Evolutionary conservation across 2,888 invertebrate genomes (phyloP).

Genomic region (Malacosoma neustria): DNA sequence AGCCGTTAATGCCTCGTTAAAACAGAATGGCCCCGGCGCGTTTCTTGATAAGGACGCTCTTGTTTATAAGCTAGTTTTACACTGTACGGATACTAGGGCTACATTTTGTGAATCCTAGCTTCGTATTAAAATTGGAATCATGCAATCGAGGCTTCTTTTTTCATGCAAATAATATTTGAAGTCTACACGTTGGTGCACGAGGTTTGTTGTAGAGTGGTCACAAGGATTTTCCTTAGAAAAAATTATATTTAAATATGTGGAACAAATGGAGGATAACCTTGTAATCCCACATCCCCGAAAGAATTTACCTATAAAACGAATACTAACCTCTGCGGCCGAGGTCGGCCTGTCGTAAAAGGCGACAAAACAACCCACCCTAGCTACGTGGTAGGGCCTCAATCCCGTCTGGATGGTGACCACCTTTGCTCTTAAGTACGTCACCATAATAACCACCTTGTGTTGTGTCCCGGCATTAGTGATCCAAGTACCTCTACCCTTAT

Average conservation of each 20-base stretch:
- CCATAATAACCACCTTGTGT: not conserved
- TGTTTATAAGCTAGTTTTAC: constrained; percentile 6
- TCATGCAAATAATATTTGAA: too few species aligned
- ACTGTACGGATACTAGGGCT: constrained; percentile 9
- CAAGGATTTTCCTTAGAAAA: too few species aligned
- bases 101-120: too few species aligned
- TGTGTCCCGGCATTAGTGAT: not conserved
- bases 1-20: constrained; percentile 25
- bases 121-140: too few species aligned
- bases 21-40: constrained; percentile 18
- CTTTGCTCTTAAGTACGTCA: not conserved
- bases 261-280: too few species aligned
- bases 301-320: too few species aligned
- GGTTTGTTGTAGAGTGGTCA: too few species aligned
- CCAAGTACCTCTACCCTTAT: not conserved
- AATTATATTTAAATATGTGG: too few species aligned
- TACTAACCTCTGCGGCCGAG: not conserved
- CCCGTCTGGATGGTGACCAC: not conserved
- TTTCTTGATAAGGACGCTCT: constrained; percentile 15
- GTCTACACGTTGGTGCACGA: too few species aligned
- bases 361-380: not conserved
- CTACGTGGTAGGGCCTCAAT: not conserved
- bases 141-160: too few species aligned
- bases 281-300: too few species aligned
- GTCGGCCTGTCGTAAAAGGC: not conserved